Conservation (phyloP, 2,888 invertebrate species). For the Drosophila lacicola region DNA sequence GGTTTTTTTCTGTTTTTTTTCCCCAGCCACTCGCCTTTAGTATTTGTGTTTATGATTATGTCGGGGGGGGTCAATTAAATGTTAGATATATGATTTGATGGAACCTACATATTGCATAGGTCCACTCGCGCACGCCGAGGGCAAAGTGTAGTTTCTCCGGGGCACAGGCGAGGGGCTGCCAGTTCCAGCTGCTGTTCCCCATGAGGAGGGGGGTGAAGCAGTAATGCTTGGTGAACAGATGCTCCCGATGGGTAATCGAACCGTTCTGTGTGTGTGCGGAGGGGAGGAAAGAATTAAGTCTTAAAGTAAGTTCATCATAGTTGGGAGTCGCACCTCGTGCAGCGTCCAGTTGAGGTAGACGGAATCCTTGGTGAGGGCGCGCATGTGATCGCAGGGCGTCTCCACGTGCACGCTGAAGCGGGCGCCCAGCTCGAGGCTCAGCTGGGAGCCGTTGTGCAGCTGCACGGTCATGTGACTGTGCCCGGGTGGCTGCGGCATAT, state of each 20-base stretch:
- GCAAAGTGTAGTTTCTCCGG: constrained; percentile 72
- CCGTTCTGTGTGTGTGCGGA: constrained; percentile 59
- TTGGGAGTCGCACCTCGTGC: constrained; percentile 48
- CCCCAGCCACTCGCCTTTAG: no score
- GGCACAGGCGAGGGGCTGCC: constrained; percentile 79
- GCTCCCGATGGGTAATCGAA: constrained; percentile 65
- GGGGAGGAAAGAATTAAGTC: no score
- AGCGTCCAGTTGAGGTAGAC: constrained; percentile 61
- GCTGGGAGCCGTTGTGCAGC: constrained; percentile 56
- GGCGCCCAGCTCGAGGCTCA: constrained; percentile 32
- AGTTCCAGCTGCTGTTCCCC: constrained; percentile 67
- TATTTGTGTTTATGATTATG: no score
- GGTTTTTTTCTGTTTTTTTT: constrained; percentile 32
- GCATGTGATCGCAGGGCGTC: constrained; percentile 76
- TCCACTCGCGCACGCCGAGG: constrained; percentile 78
- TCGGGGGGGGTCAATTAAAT: neutral
- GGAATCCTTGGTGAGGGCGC: constrained; percentile 49
- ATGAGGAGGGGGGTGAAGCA: constrained; percentile 65
- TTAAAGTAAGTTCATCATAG: no score
- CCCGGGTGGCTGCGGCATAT: constrained; percentile 6
- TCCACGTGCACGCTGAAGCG: constrained; percentile 68
- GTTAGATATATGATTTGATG: neutral
- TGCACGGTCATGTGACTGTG: constrained; percentile 51
- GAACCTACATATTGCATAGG: constrained; percentile 80
- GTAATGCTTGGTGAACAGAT: constrained; percentile 73